Evolutionary conservation across 1,140 invertebrate genomes (phyloP).

Genomic region (Drosophila repletoides): DNA sequence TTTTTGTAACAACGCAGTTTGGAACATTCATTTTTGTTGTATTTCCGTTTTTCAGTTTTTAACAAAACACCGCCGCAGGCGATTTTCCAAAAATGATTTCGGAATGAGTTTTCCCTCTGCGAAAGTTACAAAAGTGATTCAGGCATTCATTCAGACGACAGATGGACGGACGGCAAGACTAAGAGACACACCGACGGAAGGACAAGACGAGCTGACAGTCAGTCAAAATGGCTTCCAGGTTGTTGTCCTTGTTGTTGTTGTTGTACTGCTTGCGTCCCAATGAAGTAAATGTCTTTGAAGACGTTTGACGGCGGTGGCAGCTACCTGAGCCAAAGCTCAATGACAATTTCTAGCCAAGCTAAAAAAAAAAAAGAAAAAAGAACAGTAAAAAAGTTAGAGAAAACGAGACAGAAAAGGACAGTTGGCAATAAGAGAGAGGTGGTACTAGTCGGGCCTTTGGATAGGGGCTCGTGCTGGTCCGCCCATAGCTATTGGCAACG

Average conservation of each 20-base stretch:
- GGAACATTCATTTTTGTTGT: slow-evolving; percentile 56
- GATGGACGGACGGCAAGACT: neutral
- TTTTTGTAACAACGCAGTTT: slow-evolving; percentile 11
- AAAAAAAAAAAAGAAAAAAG: slow-evolving; percentile 13
- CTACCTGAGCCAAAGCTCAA: slow-evolving; percentile 51
- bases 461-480: slow-evolving; percentile 10
- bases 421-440: neutral
- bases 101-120: slow-evolving; percentile 63
- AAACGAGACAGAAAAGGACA: neutral
- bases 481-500: slow-evolving; percentile 28
- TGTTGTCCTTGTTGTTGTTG: slow-evolving; percentile 21
- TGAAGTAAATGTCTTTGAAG: slow-evolving; percentile 62
- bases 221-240: slow-evolving; percentile 69
- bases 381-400: neutral
- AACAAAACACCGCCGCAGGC: slow-evolving; percentile 71
- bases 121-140: slow-evolving; percentile 77
- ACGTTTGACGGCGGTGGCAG: slow-evolving; percentile 34
- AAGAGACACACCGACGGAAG: too few relatives aligned
- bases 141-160: slow-evolving; percentile 61
- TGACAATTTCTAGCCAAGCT: slow-evolving; percentile 46
- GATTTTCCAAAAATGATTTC: slow-evolving; percentile 76
- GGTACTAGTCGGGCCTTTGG: neutral
- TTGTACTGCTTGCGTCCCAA: slow-evolving; percentile 45
- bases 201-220: slow-evolving; percentile 37
- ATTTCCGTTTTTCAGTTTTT: slow-evolving; percentile 76